These are phyloP conservation scores for Agrilus planipennis DNA, from an alignment of 1,140 invertebrate species.

Conservation along the genomic window DNA sequence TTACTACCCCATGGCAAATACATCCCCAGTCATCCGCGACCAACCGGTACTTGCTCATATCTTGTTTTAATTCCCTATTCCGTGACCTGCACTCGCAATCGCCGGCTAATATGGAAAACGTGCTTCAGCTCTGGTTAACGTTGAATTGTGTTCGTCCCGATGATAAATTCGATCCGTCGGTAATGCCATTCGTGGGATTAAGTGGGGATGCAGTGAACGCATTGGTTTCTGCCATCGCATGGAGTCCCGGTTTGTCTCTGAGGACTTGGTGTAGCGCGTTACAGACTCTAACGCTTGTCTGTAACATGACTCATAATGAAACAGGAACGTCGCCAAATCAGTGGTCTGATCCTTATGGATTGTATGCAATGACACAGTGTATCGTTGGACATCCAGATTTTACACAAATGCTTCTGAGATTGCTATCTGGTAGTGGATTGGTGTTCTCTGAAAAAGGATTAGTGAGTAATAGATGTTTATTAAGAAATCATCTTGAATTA, in stretches of 20 bases:
- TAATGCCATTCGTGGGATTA: slow-evolving; percentile 58
- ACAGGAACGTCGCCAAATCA: slow-evolving; percentile 15
- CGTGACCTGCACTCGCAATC: slow-evolving; percentile 40
- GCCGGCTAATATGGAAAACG: slow-evolving; percentile 58
- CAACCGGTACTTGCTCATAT: slow-evolving; percentile 47
- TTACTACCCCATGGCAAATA: slow-evolving; percentile 29
- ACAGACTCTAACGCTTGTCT: slow-evolving; percentile 30
- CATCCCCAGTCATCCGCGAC: slow-evolving; percentile 15
- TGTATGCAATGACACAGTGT: slow-evolving; percentile 22
- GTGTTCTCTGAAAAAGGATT: slow-evolving; percentile 41
- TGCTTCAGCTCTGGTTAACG: slow-evolving; percentile 74
- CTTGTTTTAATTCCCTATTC: slow-evolving; percentile 59
- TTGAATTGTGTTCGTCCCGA: slow-evolving; percentile 47
- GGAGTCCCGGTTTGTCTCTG: slow-evolving; percentile 53
- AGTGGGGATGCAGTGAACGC: slow-evolving; percentile 56
- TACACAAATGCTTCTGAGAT: slow-evolving; percentile 56
- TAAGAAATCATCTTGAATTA: neutral
- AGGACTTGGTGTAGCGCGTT: slow-evolving; percentile 64
- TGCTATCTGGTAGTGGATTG: slow-evolving; percentile 54
- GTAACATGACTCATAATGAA: slow-evolving; percentile 17
- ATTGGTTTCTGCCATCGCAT: slow-evolving; percentile 53
- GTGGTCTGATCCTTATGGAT: slow-evolving; percentile 20
- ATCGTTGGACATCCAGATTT: slow-evolving; percentile 59
- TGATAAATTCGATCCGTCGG: slow-evolving; percentile 41
- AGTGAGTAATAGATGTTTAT: slow-evolving; percentile 31